Base-by-base conservation (phyloP, 2,888 invertebrate genomes). In the Cryptocephalus primarius region DNA sequence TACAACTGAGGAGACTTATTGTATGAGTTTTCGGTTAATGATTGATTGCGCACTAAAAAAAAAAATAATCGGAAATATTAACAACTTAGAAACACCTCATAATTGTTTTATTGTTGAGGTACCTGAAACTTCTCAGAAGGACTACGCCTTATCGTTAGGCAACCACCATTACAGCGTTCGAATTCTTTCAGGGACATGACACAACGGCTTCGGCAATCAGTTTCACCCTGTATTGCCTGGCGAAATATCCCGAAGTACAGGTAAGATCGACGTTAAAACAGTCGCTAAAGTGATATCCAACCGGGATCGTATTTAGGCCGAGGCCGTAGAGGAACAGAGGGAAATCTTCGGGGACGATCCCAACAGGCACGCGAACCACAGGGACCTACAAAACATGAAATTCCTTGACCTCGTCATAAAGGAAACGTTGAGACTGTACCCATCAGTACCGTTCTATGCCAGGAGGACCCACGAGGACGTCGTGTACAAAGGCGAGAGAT, bases 131-230 rank as follows among this genome's bases (percentile, higher is more conserved):
- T n/a, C n/a, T n/a, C n/a, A n/a, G n/a, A n/a, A n/a, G n/a, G n/a
- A n/a, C n/a, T n/a, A n/a, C n/a, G n/a, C n/a, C n/a, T n/a, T n/a
- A n/a, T n/a, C n/a, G n/a, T n/a, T n/a, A n/a, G n/a, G n/a, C n/a
- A n/a, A n/a, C n/a, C n/a, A n/a, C n/a, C n/a, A n/a, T n/a, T n/a
- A n/a, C n/a, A n/a, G n/a, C n/a, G n/a, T n/a, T n/a, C n/a, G n/a
- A n/a, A n/a, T 42, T 12, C 13, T 58, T 61, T 50, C 43, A 72
- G 72, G 72, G 71, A 1, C 69, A 72, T 47, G 71, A 73, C 51
- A 74, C 74, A 1, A 72, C 71, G 32, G 61, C 72, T 2, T 64
- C 71, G 32, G 69, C 68, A 10, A 61, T 74, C n/a, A 65, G 66
- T 51, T 75, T 73, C 63, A 51, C 68, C 8, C 51, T 74, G 2